phyloP scores from a whole-genome alignment of 2,113 vertebrate genomes.

The Neodontobutis hainanensis region DNA sequence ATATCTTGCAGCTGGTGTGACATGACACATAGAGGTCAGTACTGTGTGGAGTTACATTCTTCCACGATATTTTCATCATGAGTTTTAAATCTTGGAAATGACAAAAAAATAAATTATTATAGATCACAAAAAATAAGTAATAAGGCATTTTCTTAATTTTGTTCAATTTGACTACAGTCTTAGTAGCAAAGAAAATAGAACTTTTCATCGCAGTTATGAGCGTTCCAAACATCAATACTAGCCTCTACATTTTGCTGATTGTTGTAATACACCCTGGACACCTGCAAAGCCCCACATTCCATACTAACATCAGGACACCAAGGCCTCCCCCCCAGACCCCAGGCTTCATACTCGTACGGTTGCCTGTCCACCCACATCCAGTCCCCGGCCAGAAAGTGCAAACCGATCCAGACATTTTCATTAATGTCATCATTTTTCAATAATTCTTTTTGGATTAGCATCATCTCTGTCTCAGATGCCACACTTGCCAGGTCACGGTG shows the following conservation, averaged over 20 bases:
- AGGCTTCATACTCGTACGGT: conserved; percentile 17
- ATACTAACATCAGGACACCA: background rate
- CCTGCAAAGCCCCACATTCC: conserved; percentile 23
- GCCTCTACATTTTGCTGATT: no score
- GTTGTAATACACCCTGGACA: background rate
- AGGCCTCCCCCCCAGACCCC: conserved; percentile 12
- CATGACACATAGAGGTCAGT: no score
- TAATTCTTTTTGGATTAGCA: conserved; percentile 31
- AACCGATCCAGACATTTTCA: conserved; percentile 24
- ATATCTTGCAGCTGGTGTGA: no score
- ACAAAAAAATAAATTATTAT: background rate
- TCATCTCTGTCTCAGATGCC: conserved; percentile 32
- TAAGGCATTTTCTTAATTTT: no score
- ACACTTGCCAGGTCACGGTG: conserved; percentile 31
- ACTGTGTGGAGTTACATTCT: no score
- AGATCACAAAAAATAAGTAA: background rate
- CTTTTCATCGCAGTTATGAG: conserved; percentile 32
- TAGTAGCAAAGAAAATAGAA: conserved; percentile 45
- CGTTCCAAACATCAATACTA: conserved; percentile 11
- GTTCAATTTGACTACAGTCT: background rate
- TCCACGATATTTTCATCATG: no score
- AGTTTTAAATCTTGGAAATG: no score
- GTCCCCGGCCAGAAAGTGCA: conserved; percentile 33
- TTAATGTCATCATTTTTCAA: background rate
- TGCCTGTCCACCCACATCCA: conserved; percentile 52